A percentile compares a stretch with the other conserved stretches of the same genome.
Conservation (phyloP, 1,140 invertebrate genomes). For the Monochamus saltuarius region DNA sequence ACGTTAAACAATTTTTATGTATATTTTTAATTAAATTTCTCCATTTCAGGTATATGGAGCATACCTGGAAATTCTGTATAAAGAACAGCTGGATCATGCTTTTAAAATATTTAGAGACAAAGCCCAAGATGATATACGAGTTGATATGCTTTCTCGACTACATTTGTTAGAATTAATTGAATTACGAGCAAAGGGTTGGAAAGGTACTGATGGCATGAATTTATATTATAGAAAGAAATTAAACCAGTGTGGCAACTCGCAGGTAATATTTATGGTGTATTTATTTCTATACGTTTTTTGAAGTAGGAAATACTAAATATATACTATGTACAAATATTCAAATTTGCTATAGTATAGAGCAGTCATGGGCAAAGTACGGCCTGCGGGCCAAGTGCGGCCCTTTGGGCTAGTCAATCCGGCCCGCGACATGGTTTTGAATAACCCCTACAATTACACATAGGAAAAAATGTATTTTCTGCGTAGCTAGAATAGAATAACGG, state of each 20-base stretch:
- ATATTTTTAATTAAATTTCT: too few species aligned
- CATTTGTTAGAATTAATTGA: constrained; percentile 87
- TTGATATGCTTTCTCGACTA: constrained; percentile 78
- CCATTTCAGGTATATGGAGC: constrained; percentile 48
- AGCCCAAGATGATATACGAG: constrained; percentile 73
- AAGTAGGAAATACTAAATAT: too few species aligned
- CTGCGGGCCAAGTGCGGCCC: too few species aligned
- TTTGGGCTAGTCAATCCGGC: too few species aligned
- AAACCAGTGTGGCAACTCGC: constrained; percentile 57
- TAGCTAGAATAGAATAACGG: too few species aligned
- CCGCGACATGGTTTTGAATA: too few species aligned
- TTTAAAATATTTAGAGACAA: constrained; percentile 86
- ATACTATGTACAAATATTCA: too few species aligned
- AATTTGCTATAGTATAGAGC: too few species aligned
- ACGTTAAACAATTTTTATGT: too few species aligned
- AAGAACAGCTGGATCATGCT: constrained; percentile 67
- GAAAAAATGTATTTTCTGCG: too few species aligned
- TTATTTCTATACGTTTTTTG: constrained; percentile 6
- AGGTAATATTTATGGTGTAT: constrained; percentile 26
- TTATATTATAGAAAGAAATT: constrained; percentile 81
- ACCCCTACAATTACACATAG: too few species aligned
- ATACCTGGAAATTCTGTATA: constrained; percentile 49
- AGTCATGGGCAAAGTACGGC: too few species aligned
- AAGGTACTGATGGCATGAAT: constrained; percentile 74
- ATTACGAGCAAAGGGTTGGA: constrained; percentile 83